These are phyloP conservation scores for Aphelocoma californica DNA, from an alignment of 2,797 vertebrate species.

Conservation along the genomic window DNA sequence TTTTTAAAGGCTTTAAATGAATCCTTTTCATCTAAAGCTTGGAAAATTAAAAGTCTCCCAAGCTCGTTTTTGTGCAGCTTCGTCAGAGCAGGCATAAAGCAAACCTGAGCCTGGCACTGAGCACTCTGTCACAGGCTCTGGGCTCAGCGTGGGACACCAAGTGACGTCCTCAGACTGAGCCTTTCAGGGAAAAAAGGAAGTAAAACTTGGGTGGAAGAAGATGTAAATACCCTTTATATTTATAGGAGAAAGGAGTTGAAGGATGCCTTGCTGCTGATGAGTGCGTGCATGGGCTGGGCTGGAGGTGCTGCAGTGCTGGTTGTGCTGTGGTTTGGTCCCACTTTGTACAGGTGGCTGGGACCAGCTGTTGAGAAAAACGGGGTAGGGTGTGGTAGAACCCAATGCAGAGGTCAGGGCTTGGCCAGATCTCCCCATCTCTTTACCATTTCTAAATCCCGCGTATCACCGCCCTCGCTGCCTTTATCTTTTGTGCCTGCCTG, in stretches of 20 bases:
- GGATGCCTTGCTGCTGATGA: neutral
- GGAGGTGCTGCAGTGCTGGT: neutral
- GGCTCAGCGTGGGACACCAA: neutral
- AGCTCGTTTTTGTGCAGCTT: neutral
- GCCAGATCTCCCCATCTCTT: neutral
- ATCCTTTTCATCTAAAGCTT: slow-evolving; percentile 1
- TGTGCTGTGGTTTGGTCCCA: accelerated
- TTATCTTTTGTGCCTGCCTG: neutral
- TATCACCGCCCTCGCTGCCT: accelerated
- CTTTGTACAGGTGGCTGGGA: neutral
- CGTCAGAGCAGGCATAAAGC: neutral
- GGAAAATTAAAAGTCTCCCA: neutral
- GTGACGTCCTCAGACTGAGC: neutral
- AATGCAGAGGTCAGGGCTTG: accelerated
- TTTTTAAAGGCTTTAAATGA: slow-evolving; percentile 53
- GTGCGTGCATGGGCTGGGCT: accelerated
- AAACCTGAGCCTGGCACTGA: neutral
- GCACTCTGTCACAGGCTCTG: accelerated
- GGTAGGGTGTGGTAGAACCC: neutral
- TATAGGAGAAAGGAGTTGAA: neutral
- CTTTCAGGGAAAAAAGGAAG: neutral
- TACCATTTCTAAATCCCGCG: neutral
- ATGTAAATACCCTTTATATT: neutral
- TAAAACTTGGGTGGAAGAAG: neutral
- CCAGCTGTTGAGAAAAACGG: accelerated